Conservation (phyloP, 2,888 invertebrate species). For the Lingula anatina region DNA sequence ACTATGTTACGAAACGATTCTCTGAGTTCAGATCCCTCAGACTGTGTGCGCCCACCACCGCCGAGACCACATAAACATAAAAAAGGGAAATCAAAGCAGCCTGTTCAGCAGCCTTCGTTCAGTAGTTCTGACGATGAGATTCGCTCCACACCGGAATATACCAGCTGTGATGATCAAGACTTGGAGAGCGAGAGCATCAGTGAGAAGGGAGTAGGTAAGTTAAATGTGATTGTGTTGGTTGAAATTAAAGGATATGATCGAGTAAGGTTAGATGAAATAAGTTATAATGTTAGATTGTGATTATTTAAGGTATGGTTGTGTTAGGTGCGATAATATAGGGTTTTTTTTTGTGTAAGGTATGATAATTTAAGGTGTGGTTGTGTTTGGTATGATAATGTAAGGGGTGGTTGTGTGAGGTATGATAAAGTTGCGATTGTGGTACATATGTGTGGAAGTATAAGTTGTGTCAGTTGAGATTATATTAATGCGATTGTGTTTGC, state of each 20-base stretch:
- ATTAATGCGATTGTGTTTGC: not conserved
- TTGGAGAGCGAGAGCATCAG: slow-evolving; percentile 56
- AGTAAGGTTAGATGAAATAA: too few species aligned
- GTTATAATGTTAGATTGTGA: too few species aligned
- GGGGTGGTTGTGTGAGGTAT: too few species aligned
- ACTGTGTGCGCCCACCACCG: slow-evolving; percentile 54
- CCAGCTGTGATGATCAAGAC: slow-evolving; percentile 67
- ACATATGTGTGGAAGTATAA: too few species aligned
- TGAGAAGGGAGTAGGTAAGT: slow-evolving; percentile 51
- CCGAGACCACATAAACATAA: slow-evolving; percentile 54
- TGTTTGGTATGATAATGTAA: too few species aligned
- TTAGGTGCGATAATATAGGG: not conserved
- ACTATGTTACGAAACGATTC: slow-evolving; percentile 55
- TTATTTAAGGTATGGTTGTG: not conserved
- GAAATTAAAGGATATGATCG: too few species aligned
- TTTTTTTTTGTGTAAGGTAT: not conserved
- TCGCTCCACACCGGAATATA: slow-evolving; percentile 81
- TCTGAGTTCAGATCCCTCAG: slow-evolving; percentile 58
- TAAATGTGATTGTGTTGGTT: too few species aligned
- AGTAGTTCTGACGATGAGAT: slow-evolving; percentile 85
- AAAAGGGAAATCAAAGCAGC: slow-evolving; percentile 37
- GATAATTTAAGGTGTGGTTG: too few species aligned
- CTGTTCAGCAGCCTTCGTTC: slow-evolving; percentile 46
- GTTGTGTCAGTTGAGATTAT: too few species aligned
- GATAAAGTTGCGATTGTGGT: too few species aligned